Evolutionary conservation across 2,888 invertebrate species (phyloP).

Genomic region (Chymomyza procnemis): DNA sequence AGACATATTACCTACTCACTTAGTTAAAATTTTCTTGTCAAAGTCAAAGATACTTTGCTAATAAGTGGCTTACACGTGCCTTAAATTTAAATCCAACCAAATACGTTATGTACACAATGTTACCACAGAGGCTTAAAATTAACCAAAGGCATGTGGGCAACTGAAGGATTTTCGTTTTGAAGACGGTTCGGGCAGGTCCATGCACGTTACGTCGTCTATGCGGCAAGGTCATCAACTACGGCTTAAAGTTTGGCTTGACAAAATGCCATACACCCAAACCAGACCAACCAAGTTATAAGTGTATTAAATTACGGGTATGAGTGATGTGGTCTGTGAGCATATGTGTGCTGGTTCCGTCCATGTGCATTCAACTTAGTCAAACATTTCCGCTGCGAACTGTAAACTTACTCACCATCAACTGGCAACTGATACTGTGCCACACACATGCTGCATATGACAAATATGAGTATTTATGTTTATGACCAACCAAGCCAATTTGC

Average conservation of each 20-base stretch:
- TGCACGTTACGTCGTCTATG: conserved; percentile 14
- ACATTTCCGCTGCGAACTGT: background rate
- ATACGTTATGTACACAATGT: conserved; percentile 59
- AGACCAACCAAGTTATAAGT: no score
- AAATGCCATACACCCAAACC: background rate
- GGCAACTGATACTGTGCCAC: background rate
- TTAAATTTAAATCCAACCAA: conserved; percentile 46
- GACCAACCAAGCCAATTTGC: conserved; percentile 49
- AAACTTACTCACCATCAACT: background rate
- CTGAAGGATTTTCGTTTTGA: conserved; percentile 52
- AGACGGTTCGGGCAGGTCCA: conserved; percentile 48
- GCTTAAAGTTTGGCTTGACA: background rate
- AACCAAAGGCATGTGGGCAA: conserved; percentile 10
- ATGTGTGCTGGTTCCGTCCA: no score
- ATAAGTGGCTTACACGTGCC: conserved; percentile 19
- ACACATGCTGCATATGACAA: conserved; percentile 28
- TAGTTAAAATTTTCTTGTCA: conserved; percentile 1
- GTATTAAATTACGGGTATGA: no score
- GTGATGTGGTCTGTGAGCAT: background rate
- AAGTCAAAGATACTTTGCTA: background rate
- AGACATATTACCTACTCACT: conserved; percentile 1
- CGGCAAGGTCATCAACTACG: conserved; percentile 29
- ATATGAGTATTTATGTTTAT: conserved; percentile 47
- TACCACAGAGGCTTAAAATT: conserved; percentile 49
- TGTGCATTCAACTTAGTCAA: background rate